Conservation (phyloP, 1,140 invertebrate genomes). For the Proales similis region DNA sequence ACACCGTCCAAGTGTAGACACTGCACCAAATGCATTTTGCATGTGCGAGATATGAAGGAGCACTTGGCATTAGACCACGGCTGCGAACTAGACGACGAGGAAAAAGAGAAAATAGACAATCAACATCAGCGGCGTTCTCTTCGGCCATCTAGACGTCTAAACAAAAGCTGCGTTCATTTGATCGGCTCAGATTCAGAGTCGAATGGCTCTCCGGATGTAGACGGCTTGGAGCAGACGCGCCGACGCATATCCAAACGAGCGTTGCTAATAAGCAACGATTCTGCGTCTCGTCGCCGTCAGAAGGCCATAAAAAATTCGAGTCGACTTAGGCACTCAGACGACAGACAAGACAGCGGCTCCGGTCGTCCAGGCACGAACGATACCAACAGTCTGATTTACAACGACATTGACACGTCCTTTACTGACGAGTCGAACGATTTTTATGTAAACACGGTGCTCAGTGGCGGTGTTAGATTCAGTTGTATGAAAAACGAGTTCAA, state of each 20-base stretch:
- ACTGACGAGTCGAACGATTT: background rate
- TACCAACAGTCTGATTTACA: too few species aligned
- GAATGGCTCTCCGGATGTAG: background rate
- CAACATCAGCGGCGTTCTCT: constrained; percentile 10
- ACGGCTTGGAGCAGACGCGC: background rate
- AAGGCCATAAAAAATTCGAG: constrained; percentile 34
- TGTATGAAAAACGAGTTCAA: constrained; percentile 23
- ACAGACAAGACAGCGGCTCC: background rate
- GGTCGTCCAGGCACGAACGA: background rate
- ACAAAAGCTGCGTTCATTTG: constrained; percentile 21
- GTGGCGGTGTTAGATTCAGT: constrained; percentile 9
- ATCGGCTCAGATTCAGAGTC: constrained; percentile 1
- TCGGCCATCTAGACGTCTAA: background rate
- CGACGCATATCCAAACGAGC: constrained; percentile 22
- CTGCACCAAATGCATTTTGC: constrained; percentile 35
- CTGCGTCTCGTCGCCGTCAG: too few species aligned
- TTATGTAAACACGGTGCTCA: background rate
- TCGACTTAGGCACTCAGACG: constrained; percentile 15
- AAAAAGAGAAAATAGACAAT: constrained; percentile 5
- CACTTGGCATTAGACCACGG: constrained; percentile 28
- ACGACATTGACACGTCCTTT: background rate
- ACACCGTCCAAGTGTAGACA: constrained; percentile 36
- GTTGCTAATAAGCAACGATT: too few species aligned
- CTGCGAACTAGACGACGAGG: background rate
- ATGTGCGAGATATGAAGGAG: constrained; percentile 34